A percentile compares a stretch with the other conserved stretches of the same genome.
phyloP scores from a whole-genome alignment of 2,797 vertebrate species.

The Amazona ochrocephala region DNA sequence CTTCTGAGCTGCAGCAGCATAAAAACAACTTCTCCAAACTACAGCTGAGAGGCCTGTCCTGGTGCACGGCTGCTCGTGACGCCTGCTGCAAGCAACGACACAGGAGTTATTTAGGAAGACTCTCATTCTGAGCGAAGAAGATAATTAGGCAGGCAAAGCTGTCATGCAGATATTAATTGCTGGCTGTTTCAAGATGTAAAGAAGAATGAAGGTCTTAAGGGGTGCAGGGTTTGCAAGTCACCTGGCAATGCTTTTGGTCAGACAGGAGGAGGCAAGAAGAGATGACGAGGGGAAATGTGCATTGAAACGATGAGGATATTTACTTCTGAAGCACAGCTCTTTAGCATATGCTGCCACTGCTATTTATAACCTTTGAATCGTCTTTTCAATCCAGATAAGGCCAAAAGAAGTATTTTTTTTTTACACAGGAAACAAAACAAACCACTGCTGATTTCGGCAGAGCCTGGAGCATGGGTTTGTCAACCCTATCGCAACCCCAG shows the following conservation, averaged over 20 bases:
- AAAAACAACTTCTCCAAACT: neutral
- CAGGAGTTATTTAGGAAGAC: slow-evolving; percentile 41
- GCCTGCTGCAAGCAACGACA: neutral
- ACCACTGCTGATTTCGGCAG: neutral
- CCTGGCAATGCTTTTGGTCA: neutral
- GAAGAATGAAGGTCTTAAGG: neutral
- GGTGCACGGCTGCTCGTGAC: neutral
- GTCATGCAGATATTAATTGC: slow-evolving; percentile 21
- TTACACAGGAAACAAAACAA: neutral
- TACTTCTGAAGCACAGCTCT: neutral
- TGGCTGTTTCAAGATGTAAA: neutral
- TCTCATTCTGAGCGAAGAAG: slow-evolving; percentile 41
- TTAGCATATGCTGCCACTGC: slow-evolving; percentile 50
- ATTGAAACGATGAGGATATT: neutral
- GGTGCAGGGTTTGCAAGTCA: neutral
- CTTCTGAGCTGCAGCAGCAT: neutral
- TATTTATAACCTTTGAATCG: slow-evolving; percentile 65
- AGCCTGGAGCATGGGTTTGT: neutral
- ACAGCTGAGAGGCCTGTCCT: slow-evolving; percentile 18
- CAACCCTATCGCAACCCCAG: fast-evolving
- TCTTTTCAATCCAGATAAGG: slow-evolving; percentile 50
- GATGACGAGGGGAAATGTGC: neutral
- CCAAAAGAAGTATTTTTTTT: slow-evolving; percentile 6
- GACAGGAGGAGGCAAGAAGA: neutral
- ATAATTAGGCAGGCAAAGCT: slow-evolving; percentile 54